phyloP scores from a whole-genome alignment of 2,113 vertebrate species.

The Ursus arctos region DNA sequence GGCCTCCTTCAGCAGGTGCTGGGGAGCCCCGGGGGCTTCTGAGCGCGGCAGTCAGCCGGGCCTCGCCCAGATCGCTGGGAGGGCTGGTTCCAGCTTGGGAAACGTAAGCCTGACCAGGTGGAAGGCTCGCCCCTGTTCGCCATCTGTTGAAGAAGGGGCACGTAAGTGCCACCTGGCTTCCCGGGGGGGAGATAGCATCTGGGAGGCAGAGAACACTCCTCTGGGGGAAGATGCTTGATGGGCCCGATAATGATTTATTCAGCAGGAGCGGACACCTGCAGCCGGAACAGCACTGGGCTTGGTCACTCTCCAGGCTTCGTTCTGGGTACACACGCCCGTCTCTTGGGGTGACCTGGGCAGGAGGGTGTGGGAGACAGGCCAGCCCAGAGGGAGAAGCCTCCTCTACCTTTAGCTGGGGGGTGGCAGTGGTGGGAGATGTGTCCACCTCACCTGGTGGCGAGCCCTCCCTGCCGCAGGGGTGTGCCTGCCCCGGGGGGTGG shows the following conservation, averaged over 20 bases:
- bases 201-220: constrained; percentile 5
- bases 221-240: background rate
- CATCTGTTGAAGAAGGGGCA: constrained; percentile 68
- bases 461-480: background rate
- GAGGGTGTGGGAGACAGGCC: background rate
- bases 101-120: constrained; percentile 58
- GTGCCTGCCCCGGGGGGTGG: background rate
- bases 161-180: constrained; percentile 54
- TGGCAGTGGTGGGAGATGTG: accelerated
- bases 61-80: accelerated
- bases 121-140: background rate
- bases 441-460: background rate
- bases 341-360: background rate
- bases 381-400: background rate
- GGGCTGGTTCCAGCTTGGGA: background rate
- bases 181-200: constrained; percentile 66
- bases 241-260: constrained; percentile 72
- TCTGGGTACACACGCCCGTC: background rate
- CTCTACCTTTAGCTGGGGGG: background rate
- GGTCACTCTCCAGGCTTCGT: background rate
- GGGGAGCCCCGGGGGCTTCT: background rate
- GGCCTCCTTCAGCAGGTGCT: background rate
- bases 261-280: constrained; percentile 65
- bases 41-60: background rate
- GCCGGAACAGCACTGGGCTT: background rate